phyloP scores from a whole-genome alignment of 2,888 invertebrate genomes.

The Rhingia campestris region DNA sequence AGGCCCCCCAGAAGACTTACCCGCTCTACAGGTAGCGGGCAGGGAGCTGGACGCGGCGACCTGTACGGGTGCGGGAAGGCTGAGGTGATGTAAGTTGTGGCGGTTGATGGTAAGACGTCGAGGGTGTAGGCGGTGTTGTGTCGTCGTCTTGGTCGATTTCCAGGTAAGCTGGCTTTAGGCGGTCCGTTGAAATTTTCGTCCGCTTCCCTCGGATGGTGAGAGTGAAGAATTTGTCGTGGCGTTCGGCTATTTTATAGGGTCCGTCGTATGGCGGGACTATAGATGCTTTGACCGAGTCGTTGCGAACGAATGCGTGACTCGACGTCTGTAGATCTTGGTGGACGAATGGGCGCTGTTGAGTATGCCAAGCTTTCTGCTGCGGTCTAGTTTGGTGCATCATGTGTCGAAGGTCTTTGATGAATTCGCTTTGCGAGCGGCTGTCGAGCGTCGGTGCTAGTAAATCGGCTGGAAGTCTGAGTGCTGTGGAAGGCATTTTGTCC shows the following conservation, averaged over 20 bases:
- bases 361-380: constrained; percentile 1
- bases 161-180: constrained; percentile 7
- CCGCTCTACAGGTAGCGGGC: no score
- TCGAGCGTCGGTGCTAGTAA: not conserved
- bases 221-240: constrained; percentile 14
- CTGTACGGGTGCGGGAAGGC: no score
- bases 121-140: no score
- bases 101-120: no score
- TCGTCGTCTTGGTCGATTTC: not conserved
- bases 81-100: no score
- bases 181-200: constrained; percentile 14
- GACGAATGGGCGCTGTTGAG: not conserved
- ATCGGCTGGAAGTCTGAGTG: not conserved
- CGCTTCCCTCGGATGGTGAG: not conserved
- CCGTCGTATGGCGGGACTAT: not conserved
- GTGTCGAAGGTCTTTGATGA: constrained; percentile 4
- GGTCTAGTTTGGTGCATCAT: constrained; percentile 4
- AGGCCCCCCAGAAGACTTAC: no score
- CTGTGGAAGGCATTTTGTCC: not conserved
- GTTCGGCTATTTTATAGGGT: constrained; percentile 1
- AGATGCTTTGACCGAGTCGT: constrained; percentile 6
- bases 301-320: constrained; percentile 11
- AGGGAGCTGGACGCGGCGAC: no score
- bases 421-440: constrained; percentile 8
- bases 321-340: constrained; percentile 5